These are phyloP conservation scores for Hippocampus barbouri DNA, from an alignment of 2,113 vertebrate genomes.

Conservation along the genomic window DNA sequence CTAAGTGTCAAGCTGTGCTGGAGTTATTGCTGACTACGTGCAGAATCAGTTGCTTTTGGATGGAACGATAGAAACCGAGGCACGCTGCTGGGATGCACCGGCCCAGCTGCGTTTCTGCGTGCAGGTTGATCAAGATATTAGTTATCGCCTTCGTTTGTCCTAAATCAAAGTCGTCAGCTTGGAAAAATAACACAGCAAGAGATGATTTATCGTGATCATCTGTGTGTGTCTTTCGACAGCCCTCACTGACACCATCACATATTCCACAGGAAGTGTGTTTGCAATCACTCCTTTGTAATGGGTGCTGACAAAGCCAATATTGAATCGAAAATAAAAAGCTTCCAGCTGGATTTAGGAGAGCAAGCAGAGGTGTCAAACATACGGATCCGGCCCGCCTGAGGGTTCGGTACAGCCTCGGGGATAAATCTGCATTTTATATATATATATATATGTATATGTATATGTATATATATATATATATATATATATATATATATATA, in stretches of 20 bases:
- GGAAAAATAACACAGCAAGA: conserved; percentile 8
- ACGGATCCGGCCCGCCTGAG: no score
- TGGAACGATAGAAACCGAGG: conserved; percentile 43
- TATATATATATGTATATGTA: no score
- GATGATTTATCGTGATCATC: conserved; percentile 4
- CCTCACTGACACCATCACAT: conserved; percentile 6
- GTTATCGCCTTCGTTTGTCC: conserved; percentile 28
- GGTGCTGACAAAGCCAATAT: conserved; percentile 23
- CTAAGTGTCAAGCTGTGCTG: conserved; percentile 66
- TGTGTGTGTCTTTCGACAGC: neutral
- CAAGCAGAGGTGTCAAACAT: neutral
- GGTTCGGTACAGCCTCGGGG: no score
- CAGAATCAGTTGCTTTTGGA: conserved; percentile 64
- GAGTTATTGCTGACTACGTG: conserved; percentile 59
- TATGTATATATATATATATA: no score
- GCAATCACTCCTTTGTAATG: neutral
- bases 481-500: no score
- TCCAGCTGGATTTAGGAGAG: conserved; percentile 7
- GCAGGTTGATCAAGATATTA: conserved; percentile 56
- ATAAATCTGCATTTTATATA: no score
- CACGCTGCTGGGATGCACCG: conserved; percentile 48
- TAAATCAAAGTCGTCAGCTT: conserved; percentile 38
- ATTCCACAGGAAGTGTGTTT: neutral
- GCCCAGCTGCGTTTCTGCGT: conserved; percentile 44
- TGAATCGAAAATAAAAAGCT: conserved; percentile 24